phyloP scores from a whole-genome alignment of 1,140 invertebrate genomes.

The Pogonognathellus flavescens region DNA sequence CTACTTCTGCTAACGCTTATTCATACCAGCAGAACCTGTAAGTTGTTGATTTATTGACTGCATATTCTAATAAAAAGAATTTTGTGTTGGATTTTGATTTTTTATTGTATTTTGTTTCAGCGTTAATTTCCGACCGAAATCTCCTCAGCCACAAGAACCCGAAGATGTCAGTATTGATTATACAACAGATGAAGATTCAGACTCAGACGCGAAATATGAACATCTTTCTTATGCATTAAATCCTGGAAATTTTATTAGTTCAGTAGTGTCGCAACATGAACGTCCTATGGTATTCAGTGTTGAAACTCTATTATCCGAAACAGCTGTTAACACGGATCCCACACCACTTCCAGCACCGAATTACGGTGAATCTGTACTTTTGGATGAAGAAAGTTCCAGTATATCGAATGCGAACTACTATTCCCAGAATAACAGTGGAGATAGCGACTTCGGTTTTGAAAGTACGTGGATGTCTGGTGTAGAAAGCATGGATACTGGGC shows the following conservation, averaged over 20 bases:
- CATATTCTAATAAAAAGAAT: too few relatives aligned
- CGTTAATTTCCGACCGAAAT: slow-evolving; percentile 61
- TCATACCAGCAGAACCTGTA: slow-evolving; percentile 27
- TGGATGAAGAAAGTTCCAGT: slow-evolving; percentile 55
- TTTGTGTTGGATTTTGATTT: background rate
- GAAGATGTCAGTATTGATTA: slow-evolving; percentile 41
- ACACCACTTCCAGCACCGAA: slow-evolving; percentile 28
- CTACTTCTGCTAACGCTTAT: slow-evolving; percentile 54
- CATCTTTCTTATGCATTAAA: background rate
- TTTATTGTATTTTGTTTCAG: slow-evolving; percentile 39
- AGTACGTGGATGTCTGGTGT: background rate
- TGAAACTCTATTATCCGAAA: slow-evolving; percentile 26
- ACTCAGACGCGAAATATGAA: background rate
- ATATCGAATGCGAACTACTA: slow-evolving; percentile 54
- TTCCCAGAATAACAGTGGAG: background rate
- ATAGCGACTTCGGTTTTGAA: background rate
- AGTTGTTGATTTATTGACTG: background rate
- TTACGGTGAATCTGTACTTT: slow-evolving; percentile 36
- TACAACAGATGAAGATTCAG: slow-evolving; percentile 7
- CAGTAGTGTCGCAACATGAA: slow-evolving; percentile 55
- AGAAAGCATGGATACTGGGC: slow-evolving; percentile 12
- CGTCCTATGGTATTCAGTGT: slow-evolving; percentile 52
- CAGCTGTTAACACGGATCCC: slow-evolving; percentile 32
- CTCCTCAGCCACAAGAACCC: slow-evolving; percentile 44
- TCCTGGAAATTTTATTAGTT: slow-evolving; percentile 48